Percentiles rank a stretch among this genome's conserved stretches.
phyloP scores from a whole-genome alignment of 2,113 vertebrate genomes.

The Phasianus colchicus region DNA sequence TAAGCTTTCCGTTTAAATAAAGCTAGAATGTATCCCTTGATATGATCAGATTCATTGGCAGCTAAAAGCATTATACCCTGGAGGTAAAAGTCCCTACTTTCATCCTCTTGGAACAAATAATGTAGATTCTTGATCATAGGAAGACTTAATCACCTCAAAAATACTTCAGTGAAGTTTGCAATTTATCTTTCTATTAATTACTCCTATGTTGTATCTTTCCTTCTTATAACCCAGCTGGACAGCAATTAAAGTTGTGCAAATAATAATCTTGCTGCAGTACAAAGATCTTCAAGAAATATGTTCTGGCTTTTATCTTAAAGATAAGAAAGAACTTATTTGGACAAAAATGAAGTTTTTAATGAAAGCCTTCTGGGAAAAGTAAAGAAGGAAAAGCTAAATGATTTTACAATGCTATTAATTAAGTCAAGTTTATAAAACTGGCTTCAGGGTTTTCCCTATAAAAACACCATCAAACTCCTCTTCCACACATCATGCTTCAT shows the following conservation, averaged over 20 bases:
- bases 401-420: constrained; percentile 68
- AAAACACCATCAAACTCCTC: constrained; percentile 52
- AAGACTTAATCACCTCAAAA: constrained; percentile 63
- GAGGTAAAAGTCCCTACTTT: neutral
- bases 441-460: constrained; percentile 53
- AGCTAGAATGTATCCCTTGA: neutral
- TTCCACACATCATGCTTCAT: constrained; percentile 46
- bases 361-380: constrained; percentile 72
- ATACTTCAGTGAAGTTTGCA: constrained; percentile 62
- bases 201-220: constrained; percentile 53
- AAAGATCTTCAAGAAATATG: constrained; percentile 61
- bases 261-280: constrained; percentile 54
- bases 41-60: neutral
- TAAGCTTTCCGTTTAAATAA: constrained; percentile 3
- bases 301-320: constrained; percentile 61
- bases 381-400: constrained; percentile 72
- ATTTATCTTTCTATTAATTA: constrained; percentile 73
- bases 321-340: constrained; percentile 59
- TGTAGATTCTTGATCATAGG: constrained; percentile 49
- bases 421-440: constrained; percentile 63
- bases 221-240: constrained; percentile 51
- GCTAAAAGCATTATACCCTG: neutral
- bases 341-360: constrained; percentile 75
- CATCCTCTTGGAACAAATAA: neutral
- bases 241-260: constrained; percentile 73